A percentile compares a stretch with the other conserved stretches of the same genome.
Evolutionary conservation across 2,888 invertebrate genomes (phyloP).

Genomic region (Flexamia atlantica): DNA sequence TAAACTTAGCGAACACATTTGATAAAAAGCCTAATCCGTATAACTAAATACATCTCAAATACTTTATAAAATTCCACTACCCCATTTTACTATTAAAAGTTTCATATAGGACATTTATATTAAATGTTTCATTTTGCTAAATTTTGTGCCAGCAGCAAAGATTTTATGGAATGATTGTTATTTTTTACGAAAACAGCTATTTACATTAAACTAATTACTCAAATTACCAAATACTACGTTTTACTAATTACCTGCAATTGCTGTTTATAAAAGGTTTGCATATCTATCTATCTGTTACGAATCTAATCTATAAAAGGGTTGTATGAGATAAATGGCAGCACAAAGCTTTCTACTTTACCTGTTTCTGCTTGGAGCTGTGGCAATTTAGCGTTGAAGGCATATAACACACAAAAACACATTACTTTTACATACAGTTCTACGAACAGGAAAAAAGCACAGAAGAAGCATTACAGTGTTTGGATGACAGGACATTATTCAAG

Average conservation of each 20-base stretch:
- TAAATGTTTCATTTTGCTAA: background rate
- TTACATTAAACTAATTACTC: background rate
- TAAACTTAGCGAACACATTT: too few species aligned
- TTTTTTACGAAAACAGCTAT: too few species aligned
- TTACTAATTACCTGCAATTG: background rate
- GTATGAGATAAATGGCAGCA: background rate
- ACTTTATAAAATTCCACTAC: too few species aligned
- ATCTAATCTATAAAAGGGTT: background rate
- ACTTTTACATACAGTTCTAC: background rate
- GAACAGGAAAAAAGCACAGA: background rate
- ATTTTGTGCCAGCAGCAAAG: too few species aligned
- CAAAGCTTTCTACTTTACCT: slow-evolving; percentile 35
- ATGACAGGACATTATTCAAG: background rate
- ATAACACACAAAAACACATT: slow-evolving; percentile 18
- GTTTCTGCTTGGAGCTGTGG: background rate
- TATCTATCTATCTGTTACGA: background rate
- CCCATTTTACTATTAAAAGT: too few species aligned
- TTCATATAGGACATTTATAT: too few species aligned
- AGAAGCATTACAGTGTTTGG: background rate
- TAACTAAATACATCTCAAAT: too few species aligned
- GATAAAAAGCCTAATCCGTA: too few species aligned
- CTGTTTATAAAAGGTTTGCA: too few species aligned
- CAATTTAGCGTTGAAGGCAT: slow-evolving; percentile 17
- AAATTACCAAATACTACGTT: background rate
- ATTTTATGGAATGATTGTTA: too few species aligned